Evolutionary conservation across 2,888 invertebrate species (phyloP).

Genomic region (Gymnocheta viridis): DNA sequence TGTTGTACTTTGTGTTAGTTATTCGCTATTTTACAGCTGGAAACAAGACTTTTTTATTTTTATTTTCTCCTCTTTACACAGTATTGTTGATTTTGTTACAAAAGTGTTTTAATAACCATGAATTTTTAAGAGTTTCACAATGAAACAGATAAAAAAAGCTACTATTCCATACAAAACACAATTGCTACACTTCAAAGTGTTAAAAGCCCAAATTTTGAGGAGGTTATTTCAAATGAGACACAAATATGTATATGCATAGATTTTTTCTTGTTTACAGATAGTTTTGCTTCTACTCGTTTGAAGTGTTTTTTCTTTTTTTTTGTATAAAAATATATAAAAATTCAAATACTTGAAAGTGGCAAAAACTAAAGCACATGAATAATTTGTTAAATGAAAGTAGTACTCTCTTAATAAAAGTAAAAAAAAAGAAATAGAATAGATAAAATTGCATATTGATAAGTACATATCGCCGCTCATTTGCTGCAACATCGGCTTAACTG

Average conservation of each 20-base stretch:
- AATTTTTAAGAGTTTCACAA: not conserved
- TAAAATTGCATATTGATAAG: no score
- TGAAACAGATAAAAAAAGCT: conserved; percentile 4
- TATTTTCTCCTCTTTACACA: not conserved
- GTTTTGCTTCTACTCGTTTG: conserved; percentile 1
- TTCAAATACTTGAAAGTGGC: conserved; percentile 20
- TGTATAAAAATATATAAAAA: not conserved
- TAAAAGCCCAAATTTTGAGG: conserved; percentile 26
- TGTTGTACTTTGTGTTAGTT: no score
- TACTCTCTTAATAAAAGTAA: not conserved
- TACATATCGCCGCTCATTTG: no score
- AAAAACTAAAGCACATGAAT: conserved; percentile 35
- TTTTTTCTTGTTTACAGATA: not conserved
- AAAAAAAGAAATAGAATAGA: not conserved
- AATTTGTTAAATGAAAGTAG: not conserved
- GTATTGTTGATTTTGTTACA: not conserved
- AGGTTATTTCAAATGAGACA: not conserved
- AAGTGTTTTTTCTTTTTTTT: conserved; percentile 15
- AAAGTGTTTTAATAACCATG: conserved; percentile 14
- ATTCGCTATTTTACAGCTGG: no score
- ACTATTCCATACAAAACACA: not conserved
- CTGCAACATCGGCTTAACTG: no score
- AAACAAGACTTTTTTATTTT: not conserved
- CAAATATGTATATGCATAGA: not conserved
- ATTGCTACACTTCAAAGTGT: conserved; percentile 41